Evolutionary conservation across 2,113 vertebrate species (phyloP).

Genomic region (Carassius carassius): DNA sequence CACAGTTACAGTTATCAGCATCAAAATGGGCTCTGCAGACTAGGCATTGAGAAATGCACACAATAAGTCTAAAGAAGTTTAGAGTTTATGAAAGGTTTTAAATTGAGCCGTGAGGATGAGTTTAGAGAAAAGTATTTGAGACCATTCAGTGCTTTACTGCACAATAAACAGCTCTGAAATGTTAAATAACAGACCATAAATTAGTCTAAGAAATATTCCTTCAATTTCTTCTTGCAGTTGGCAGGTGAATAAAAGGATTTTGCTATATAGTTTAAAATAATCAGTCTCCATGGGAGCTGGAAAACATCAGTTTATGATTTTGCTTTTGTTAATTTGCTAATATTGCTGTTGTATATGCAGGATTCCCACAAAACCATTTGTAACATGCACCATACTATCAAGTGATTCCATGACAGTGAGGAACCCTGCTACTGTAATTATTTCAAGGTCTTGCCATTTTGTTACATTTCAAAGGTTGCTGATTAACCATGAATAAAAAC

Average conservation of each 20-base stretch:
- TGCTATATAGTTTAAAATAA: neutral
- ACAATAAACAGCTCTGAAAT: neutral
- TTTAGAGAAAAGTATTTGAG: neutral
- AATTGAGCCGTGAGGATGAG: neutral
- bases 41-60: constrained; percentile 7
- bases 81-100: neutral
- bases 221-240: neutral
- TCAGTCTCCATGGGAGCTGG: constrained; percentile 10
- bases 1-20: neutral
- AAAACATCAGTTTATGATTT: neutral
- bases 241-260: neutral
- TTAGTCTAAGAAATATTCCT: neutral
- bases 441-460: neutral
- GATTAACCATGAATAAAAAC: constrained; percentile 34
- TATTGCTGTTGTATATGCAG: constrained; percentile 41
- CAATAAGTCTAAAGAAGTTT: neutral
- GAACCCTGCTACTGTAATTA: neutral
- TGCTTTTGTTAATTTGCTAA: neutral
- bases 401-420: neutral
- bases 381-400: neutral
- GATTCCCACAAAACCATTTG: neutral
- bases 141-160: constrained; percentile 34
- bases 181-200: constrained; percentile 4
- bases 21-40: neutral
- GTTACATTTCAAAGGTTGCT: constrained; percentile 25